Evolutionary conservation across 2,888 invertebrate genomes (phyloP).

Genomic region (Drosophila nr. perissopoda): DNA sequence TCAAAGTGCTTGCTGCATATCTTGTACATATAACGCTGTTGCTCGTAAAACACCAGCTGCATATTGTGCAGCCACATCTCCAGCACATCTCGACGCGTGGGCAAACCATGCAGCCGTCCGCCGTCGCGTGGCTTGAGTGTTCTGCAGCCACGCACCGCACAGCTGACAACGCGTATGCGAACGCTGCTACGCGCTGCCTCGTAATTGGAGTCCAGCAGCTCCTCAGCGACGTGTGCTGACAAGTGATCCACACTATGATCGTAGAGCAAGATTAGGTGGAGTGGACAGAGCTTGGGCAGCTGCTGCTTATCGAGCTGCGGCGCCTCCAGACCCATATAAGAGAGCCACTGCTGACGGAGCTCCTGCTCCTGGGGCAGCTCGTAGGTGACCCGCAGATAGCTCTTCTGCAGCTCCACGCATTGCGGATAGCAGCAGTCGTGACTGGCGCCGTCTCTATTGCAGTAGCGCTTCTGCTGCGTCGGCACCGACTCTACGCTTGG

Average conservation of each 20-base stretch:
- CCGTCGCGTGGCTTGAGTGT: slow-evolving; percentile 57
- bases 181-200: slow-evolving; percentile 43
- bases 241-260: slow-evolving; percentile 51
- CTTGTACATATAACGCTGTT: slow-evolving; percentile 69
- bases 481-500: slow-evolving; percentile 1
- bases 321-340: slow-evolving; percentile 40
- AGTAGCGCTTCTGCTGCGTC: slow-evolving; percentile 21
- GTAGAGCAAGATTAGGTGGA: slow-evolving; percentile 67
- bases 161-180: slow-evolving; percentile 56
- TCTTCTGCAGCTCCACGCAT: slow-evolving; percentile 59
- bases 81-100: slow-evolving; percentile 56
- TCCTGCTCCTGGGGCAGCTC: slow-evolving; percentile 53
- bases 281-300: slow-evolving; percentile 57
- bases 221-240: slow-evolving; percentile 25
- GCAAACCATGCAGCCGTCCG: slow-evolving; percentile 63
- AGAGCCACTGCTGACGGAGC: slow-evolving; percentile 52
- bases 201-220: slow-evolving; percentile 44
- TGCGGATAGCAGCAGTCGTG: slow-evolving; percentile 64
- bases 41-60: slow-evolving; percentile 61
- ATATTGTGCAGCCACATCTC: slow-evolving; percentile 77
- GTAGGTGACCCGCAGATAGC: slow-evolving; percentile 35
- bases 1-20: slow-evolving; percentile 81
- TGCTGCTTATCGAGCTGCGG: not conserved
- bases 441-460: slow-evolving; percentile 13
- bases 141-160: slow-evolving; percentile 60